Percentiles rank a stretch among this genome's conserved stretches.
Evolutionary conservation across 2,113 vertebrate genomes (phyloP).

Genomic region (Daubentonia madagascariensis): DNA sequence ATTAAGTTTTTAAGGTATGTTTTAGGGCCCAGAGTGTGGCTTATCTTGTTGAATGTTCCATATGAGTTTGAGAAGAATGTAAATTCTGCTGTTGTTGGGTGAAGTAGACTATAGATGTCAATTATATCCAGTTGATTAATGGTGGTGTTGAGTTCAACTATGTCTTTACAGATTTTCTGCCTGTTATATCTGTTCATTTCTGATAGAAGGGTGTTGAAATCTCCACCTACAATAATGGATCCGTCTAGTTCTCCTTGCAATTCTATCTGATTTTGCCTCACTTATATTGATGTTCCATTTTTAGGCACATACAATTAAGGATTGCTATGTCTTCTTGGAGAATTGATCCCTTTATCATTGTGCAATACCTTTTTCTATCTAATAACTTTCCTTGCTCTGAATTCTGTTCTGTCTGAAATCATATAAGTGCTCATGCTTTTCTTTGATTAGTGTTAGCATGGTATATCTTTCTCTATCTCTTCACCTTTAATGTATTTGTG

Average conservation of each 20-base stretch:
- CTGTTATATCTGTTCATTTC: background rate
- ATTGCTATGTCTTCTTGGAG: background rate
- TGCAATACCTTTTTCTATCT: background rate
- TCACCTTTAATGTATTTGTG: background rate
- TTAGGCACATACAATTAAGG: background rate
- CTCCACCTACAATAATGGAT: background rate
- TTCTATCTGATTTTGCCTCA: background rate
- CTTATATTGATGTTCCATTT: background rate
- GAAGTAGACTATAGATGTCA: background rate
- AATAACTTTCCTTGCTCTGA: background rate
- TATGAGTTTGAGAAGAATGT: background rate
- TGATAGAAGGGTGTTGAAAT: background rate
- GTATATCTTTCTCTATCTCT: background rate
- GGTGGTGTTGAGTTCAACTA: background rate
- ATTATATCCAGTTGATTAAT: background rate
- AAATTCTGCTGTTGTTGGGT: background rate
- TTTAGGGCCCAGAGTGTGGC: background rate
- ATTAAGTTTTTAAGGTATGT: background rate
- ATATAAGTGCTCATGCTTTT: background rate
- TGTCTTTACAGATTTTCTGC: background rate
- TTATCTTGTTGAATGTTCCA: background rate
- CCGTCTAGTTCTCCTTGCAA: background rate
- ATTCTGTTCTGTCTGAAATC: background rate
- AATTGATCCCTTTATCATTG: background rate
- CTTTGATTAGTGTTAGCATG: background rate